Evolutionary conservation across 2,797 vertebrate species (phyloP), one percentile per base, ranked within the genome.

Genomic region (Gymnoscopelus microlampas): DNA sequence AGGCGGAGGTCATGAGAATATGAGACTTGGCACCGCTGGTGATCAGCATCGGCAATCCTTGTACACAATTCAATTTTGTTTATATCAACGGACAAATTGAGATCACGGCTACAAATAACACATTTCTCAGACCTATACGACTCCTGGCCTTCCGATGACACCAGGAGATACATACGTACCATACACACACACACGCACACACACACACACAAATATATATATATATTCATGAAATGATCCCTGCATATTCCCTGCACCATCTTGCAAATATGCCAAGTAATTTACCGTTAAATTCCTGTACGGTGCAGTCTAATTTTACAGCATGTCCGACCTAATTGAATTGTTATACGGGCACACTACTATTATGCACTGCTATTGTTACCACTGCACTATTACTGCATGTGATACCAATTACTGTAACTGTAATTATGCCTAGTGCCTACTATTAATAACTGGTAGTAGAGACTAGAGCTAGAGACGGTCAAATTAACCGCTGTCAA

Each of bases 321-420:
- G 77, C 85, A 74, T 87, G 86, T 90, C 80, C 81, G 57, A 59
- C 55, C 56, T 92, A 90, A 93, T 91, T 91, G 78, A 91, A 87
- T 80, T 85, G 81, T 89, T 88, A 80, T 85, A 81, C 76, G 83
- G 72, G 69, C 80, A 70, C 70, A 66, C 70, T 49, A 76, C 78
- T 69, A 50, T 84, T 83, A 86, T 73, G 77, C 78, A 87, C 80
- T 67, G 71, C 56, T 75, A 66, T 63, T 66, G 69, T 65, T 61
- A 63, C 71, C 39, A 63, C 66, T 57, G 56, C 73, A 61, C n/a
- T 50, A 57, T 63, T 76, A 65, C 77, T 65, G 60, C 68, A 70
- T 73, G 80, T 81, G 70, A 67, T 87, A 82, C 63, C 73, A 87
- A 88, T 90, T 87, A 87, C 24, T 76, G 63, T 65, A 76, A 63